Evolutionary conservation across 2,797 vertebrate species (phyloP), one percentile per base, ranked within the genome.

Genomic region (Cyclopterus lumpus): DNA sequence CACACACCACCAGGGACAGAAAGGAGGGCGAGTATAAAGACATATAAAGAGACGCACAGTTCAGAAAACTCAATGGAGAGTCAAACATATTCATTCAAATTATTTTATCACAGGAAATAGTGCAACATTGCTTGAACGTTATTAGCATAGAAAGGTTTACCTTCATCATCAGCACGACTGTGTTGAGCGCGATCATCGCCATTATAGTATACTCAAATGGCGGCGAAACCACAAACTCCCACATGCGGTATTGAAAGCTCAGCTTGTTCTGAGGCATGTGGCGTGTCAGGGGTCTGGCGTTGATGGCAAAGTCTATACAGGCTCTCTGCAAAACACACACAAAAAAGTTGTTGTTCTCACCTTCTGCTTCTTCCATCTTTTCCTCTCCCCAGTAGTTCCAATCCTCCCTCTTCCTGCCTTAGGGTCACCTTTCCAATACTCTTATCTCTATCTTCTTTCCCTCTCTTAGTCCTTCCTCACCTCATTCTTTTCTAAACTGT

Each of bases 401-500:
- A 18, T 40, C 49, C 6, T 54, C 22, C 62, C 32, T 34, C 55
- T 11, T 42, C 10, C 53, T 60, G 28, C 48, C 26, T 57, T 55
- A 14, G 3, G 0, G 18, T 34, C 16, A 20, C 28, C 20, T 18
- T 38, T 7, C n/a, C 11, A 34, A 15, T 16, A 26, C 15, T 49
- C 18, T 22, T 6, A 49, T 28, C 3, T 44, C n/a, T 10, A 12
- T 15, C 38, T 6, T 12, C 59, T 26, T 14, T 67, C 3, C 2
- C 8, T n/a, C 32, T 3, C 0, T 7, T 28, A 4, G 60, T 60
- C 67, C 57, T 30, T 42, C 16, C 63, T 85, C 92, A 99, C 98
- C 97, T 99, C 97, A 61, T 99, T 99, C 89, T 99, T 99, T 94
- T 99, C 98, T 91, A 99, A 95, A 91, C 99, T 99, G 40, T 98